Evolutionary conservation across 2,113 vertebrate species (phyloP), one percentile per base, ranked within the genome.

Genomic region (Sula dactylatra): DNA sequence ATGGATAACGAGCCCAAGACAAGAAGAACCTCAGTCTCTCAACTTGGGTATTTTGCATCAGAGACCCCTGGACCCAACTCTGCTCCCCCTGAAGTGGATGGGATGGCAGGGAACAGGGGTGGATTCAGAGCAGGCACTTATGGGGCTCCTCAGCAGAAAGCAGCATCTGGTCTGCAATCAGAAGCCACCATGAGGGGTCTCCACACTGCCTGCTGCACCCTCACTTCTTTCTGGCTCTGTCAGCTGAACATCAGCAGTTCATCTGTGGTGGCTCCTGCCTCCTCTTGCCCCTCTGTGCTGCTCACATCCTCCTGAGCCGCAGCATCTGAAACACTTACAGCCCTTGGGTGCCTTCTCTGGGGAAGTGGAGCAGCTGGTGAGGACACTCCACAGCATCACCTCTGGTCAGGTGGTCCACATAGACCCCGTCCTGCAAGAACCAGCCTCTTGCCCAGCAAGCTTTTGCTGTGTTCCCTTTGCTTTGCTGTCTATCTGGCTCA

Each of bases 251-350:
- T 32, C 88, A 83, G 58, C 54, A 11, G 19, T 9, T 72, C 36
- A 45, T 27, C 71, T 3, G 9, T 0, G 2, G 25, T 5, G 40
- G n/a, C 21, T 79, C 31, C 29, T 71, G n/a, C 65, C 80, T 66
- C 70, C 22, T 44, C 36, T 36, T 83, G 67, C 50, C 45, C 25
- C 54, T 34, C 34, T 7, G 26, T 31, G 50, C 40, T 44, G 22
- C 36, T 45, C 52, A 6, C 11, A 29, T 5, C 50, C 20, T 12
- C 62, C 69, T 0, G 4, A 78, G 17, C 38, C 2, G 1, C 83
- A 73, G 67, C 45, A 25, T 5, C 47, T 1, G 4, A 16, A 55
- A 32, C 61, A 11, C 38, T 31, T 21, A 36, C 45, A 74, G 56
- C 16, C 34, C 27, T 79, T 42, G 21, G 67, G 26, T 40, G 20